Conservation (phyloP, 2,888 invertebrate genomes). For the Sclerodermus sp. region DNA sequence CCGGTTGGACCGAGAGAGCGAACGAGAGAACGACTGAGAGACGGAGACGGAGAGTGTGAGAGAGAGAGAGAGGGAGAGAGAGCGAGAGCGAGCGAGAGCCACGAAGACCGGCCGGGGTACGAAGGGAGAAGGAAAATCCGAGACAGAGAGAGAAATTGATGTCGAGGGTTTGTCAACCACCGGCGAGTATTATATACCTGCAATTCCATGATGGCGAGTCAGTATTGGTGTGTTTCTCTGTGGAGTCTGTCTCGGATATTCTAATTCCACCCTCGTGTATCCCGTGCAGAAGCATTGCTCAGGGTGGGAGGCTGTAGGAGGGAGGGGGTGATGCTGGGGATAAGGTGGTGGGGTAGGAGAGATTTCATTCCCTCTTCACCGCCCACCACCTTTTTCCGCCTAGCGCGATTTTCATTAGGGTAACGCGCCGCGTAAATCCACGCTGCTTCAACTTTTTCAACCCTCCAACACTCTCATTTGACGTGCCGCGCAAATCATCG, state of each 20-base stretch:
- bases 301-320: too few relatives aligned
- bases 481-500: constrained; percentile 31
- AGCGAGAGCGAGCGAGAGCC: constrained; percentile 13
- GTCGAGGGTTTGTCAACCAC: constrained; percentile 54
- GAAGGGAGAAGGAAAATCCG: constrained; percentile 13
- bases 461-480: constrained; percentile 8
- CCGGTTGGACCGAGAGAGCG: constrained; percentile 9
- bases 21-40: constrained; percentile 5
- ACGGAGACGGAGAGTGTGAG: constrained; percentile 6
- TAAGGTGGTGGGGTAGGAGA: too few relatives aligned
- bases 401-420: constrained; percentile 49
- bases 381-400: background rate
- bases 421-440: constrained; percentile 44
- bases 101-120: too few relatives aligned
- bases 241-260: constrained; percentile 38
- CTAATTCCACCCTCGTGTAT: constrained; percentile 34
- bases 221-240: background rate
- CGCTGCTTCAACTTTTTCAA: constrained; percentile 25
- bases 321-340: background rate
- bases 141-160: constrained; percentile 44
- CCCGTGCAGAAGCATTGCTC: background rate
- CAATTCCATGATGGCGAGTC: constrained; percentile 10
- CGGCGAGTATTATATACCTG: constrained; percentile 47
- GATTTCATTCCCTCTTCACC: constrained; percentile 1
- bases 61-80: constrained; percentile 10